Percentiles rank a stretch among this genome's conserved stretches.
phyloP scores from a whole-genome alignment of 2,113 vertebrate genomes.

The Limnothrissa miodon region DNA sequence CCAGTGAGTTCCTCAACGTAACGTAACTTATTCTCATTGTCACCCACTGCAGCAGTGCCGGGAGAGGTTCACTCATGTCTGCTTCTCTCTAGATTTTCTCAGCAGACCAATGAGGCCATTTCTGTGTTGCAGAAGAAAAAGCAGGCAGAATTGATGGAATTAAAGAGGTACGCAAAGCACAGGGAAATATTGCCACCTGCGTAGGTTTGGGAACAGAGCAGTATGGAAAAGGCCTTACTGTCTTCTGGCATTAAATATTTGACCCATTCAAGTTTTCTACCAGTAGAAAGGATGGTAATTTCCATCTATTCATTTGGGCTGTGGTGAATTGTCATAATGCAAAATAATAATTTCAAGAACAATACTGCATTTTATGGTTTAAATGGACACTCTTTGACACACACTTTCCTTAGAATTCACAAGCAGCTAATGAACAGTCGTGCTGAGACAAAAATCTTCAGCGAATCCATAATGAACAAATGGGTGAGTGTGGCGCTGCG shows the following conservation, averaged over 20 bases:
- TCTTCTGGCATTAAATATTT: background rate
- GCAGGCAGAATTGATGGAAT: background rate
- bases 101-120: slow-evolving; percentile 50
- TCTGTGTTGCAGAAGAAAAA: slow-evolving; percentile 43
- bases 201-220: background rate
- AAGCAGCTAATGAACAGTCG: background rate
- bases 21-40: background rate
- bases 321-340: background rate
- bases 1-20: slow-evolving; percentile 26
- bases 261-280: background rate
- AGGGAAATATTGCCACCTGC: background rate
- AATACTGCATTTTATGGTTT: background rate
- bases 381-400: background rate
- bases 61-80: slow-evolving; percentile 2
- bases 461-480: background rate
- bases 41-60: background rate
- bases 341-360: background rate
- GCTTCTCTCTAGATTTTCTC: slow-evolving; percentile 52
- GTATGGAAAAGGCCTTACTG: background rate
- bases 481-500: background rate
- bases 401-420: background rate
- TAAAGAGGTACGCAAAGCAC: background rate
- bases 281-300: background rate
- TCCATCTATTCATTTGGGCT: background rate
- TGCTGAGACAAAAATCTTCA: background rate